Evolutionary conservation across 1,140 invertebrate genomes (phyloP), one percentile per base, ranked within the genome.

Genomic region (Drosophila bocqueti): DNA sequence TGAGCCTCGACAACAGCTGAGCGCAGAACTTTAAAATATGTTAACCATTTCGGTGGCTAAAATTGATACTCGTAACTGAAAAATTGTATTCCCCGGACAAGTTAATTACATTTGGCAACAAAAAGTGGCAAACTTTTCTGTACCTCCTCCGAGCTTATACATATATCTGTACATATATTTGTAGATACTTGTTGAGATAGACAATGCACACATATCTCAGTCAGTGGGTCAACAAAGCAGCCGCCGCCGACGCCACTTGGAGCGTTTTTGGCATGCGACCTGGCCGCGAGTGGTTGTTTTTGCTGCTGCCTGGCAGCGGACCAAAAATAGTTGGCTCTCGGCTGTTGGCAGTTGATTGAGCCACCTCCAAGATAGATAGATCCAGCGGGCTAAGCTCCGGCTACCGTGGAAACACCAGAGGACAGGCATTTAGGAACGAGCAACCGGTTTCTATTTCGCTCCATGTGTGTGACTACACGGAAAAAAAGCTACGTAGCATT

Each of bases 161-260:
- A 57, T 59, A 47, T 36, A 45, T 31, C 11, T 40, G 40, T 31
- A 16, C 8, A 40, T 36, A 26, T 46, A 24, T 55, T 40, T 45
- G 24, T 31, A 71, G 67, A 71, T 71, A 68, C 67, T 68, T 68
- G 67, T 69, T 47, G 29, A 66, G 64, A 68, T 76, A 75, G 52
- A 50, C 54, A 54, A 60, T 75, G 58, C 58, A 40, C 34, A 71
- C 54, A 66, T 87, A 89, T 90, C 79, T 89, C 84, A 90, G 84
- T 89, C 84, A 89, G 84, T 89, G 84, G 84, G 84, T 89, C 84
- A 77, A 89, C 64, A 87, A 89, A 81, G 78, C 78, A 61, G 69
- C 83, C 55, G 36, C 69, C 50, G 31, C 63, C 67, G 67, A 55
- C 59, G 84, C 78, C 81, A 76, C 81, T 87, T 87, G 65, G 40